Evolutionary conservation across 2,888 invertebrate species (phyloP).

Genomic region (Drosophila putrida): DNA sequence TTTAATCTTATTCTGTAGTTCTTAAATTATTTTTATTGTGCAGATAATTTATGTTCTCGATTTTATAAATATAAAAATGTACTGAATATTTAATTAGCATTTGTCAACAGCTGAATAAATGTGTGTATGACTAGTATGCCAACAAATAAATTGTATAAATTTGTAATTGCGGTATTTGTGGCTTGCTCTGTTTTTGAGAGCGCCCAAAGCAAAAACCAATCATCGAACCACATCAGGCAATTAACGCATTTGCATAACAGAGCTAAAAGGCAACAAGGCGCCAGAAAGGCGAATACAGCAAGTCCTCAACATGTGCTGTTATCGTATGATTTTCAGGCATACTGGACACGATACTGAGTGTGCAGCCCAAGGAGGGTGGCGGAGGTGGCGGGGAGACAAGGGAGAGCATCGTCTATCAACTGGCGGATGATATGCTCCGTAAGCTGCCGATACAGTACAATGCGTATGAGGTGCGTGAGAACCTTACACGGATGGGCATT

Average conservation of each 20-base stretch:
- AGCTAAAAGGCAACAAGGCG: constrained; percentile 2
- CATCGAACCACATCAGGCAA: constrained; percentile 42
- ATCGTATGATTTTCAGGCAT: constrained; percentile 87
- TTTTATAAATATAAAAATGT: constrained; percentile 34
- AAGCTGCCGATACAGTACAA: constrained; percentile 95
- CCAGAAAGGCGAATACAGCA: constrained; percentile 18
- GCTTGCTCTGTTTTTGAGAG: neutral
- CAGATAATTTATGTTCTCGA: constrained; percentile 14
- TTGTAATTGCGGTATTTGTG: constrained; percentile 21
- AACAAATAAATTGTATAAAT: constrained; percentile 45
- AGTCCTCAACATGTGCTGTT: constrained; percentile 7
- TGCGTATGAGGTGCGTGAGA: constrained; percentile 95
- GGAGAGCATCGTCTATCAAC: constrained; percentile 95
- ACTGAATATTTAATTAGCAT: constrained; percentile 47
- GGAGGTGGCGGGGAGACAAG: constrained; percentile 96
- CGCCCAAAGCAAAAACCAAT: constrained; percentile 25
- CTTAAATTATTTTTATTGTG: neutral
- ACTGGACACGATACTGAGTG: constrained; percentile 96
- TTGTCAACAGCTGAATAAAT: neutral
- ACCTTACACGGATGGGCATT: constrained; percentile 95
- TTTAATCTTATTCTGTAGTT: too few species aligned
- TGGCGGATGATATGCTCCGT: constrained; percentile 96
- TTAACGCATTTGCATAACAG: constrained; percentile 52
- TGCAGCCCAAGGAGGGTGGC: constrained; percentile 98
- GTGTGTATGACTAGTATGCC: constrained; percentile 11